Conservation (phyloP, 2,888 invertebrate genomes). For the Dichetophora obliterata region DNA sequence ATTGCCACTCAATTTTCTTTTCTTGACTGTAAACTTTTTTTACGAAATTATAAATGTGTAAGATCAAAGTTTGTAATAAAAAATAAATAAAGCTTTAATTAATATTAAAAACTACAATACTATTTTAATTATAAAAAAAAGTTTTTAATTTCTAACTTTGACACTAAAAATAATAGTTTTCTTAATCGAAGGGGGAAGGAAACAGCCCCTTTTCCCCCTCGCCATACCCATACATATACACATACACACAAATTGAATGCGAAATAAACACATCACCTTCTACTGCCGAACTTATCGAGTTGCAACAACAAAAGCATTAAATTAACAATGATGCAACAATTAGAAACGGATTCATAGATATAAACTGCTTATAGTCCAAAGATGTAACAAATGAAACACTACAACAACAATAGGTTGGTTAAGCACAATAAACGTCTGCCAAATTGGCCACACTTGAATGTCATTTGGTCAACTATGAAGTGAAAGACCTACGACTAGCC, state of each 20-base stretch:
- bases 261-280: neutral
- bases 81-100: no score
- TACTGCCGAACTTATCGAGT: neutral
- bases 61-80: no score
- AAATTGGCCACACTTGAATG: slow-evolving; percentile 21
- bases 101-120: no score
- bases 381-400: neutral
- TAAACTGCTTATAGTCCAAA: neutral
- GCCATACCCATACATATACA: neutral
- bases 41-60: no score
- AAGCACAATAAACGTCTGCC: slow-evolving; percentile 25
- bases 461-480: slow-evolving; percentile 9
- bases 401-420: neutral
- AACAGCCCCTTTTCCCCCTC: no score
- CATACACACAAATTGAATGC: neutral
- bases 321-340: slow-evolving; percentile 2
- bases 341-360: neutral
- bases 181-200: no score
- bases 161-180: no score
- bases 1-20: no score
- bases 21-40: no score
- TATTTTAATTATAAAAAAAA: no score
- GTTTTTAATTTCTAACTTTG: no score
- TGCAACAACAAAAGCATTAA: neutral
- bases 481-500: neutral